A percentile compares a stretch with the other conserved stretches of the same genome.
phyloP scores from a whole-genome alignment of 2,888 invertebrate species.

The Melanophora roralis region DNA sequence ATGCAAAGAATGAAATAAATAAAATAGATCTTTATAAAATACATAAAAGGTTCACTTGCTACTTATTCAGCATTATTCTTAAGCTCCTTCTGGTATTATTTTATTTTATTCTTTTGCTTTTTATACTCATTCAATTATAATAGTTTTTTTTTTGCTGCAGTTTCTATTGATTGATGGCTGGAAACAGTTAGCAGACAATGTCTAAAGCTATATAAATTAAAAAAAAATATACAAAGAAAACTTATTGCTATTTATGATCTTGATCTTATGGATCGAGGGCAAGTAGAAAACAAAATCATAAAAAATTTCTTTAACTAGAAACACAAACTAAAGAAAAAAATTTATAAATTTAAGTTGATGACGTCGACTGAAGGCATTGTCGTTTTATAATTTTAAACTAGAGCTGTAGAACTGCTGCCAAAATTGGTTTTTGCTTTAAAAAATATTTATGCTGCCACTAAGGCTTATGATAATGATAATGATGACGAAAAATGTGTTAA shows the following conservation, averaged over 20 bases:
- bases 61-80: conserved; percentile 22
- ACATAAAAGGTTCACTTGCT: conserved; percentile 56
- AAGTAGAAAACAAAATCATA: conserved; percentile 81
- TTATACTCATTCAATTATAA: conserved; percentile 13
- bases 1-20: conserved; percentile 4
- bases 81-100: conserved; percentile 65
- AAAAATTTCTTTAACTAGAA: conserved; percentile 40
- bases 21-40: conserved; percentile 38
- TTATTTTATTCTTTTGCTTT: conserved; percentile 39
- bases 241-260: conserved; percentile 76
- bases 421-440: neutral
- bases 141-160: conserved; percentile 31
- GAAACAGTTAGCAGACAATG: conserved; percentile 72
- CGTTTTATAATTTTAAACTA: conserved; percentile 54
- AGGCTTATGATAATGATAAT: conserved; percentile 41
- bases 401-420: conserved; percentile 21
- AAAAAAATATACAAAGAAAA: conserved; percentile 29
- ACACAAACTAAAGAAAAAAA: conserved; percentile 77
- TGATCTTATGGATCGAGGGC: conserved; percentile 75
- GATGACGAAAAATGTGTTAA: conserved; percentile 58
- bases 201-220: conserved; percentile 65
- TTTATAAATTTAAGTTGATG: conserved; percentile 37
- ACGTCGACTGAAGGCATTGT: conserved; percentile 59
- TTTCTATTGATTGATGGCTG: conserved; percentile 74
- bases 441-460: neutral